Evolutionary conservation across 1,140 invertebrate genomes (phyloP).

Genomic region (Macrocentrus cingulum): DNA sequence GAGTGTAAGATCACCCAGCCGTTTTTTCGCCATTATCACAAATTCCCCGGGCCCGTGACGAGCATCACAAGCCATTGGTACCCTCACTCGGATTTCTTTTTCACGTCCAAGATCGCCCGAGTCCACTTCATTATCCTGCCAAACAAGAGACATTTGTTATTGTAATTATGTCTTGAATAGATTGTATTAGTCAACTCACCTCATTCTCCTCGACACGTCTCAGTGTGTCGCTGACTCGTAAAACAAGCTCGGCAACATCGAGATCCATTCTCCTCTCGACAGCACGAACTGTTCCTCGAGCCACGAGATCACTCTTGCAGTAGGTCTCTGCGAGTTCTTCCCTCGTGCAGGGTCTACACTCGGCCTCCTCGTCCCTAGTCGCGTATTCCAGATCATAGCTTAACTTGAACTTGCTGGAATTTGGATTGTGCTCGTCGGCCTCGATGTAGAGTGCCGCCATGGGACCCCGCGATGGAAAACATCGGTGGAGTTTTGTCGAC

Average conservation of each 20-base stretch:
- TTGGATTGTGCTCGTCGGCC: slow-evolving; percentile 51
- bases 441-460: slow-evolving; percentile 76
- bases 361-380: slow-evolving; percentile 53
- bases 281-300: slow-evolving; percentile 68
- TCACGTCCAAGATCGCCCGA: slow-evolving; percentile 39
- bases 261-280: slow-evolving; percentile 65
- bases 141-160: slow-evolving; percentile 22
- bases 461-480: slow-evolving; percentile 68
- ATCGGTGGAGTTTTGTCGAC: slow-evolving; percentile 64
- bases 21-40: slow-evolving; percentile 74
- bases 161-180: no score
- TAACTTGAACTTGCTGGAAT: slow-evolving; percentile 59
- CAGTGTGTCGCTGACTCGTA: slow-evolving; percentile 70
- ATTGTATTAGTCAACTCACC: slow-evolving; percentile 32
- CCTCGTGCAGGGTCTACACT: slow-evolving; percentile 76
- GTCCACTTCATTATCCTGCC: slow-evolving; percentile 49
- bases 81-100: slow-evolving; percentile 56
- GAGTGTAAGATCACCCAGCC: slow-evolving; percentile 70
- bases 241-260: slow-evolving; percentile 67
- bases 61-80: slow-evolving; percentile 70
- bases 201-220: slow-evolving; percentile 58
- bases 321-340: slow-evolving; percentile 75
- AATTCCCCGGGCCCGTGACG: slow-evolving; percentile 73
- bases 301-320: slow-evolving; percentile 78
- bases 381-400: slow-evolving; percentile 68